Evolutionary conservation across 1,140 invertebrate species (phyloP).

Genomic region (Chlorops oryzae): DNA sequence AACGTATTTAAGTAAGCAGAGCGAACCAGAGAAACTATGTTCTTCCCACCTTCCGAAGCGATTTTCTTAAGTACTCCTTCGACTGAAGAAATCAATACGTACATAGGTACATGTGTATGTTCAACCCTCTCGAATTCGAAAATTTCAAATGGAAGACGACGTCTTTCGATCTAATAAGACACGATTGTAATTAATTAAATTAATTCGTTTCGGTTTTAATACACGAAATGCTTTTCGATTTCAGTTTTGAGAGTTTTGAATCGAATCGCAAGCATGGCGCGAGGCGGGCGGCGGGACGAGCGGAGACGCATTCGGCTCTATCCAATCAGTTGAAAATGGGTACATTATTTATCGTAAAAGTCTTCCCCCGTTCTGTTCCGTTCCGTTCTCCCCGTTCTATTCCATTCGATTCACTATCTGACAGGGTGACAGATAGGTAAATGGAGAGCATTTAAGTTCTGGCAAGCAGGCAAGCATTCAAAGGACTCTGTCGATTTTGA

Average conservation of each 20-base stretch:
- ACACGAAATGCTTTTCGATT: conserved; percentile 48
- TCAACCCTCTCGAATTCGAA: too few relatives aligned
- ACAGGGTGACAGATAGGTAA: neutral
- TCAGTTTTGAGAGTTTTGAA: too few relatives aligned
- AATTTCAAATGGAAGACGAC: conserved; percentile 5
- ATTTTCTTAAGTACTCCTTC: conserved; percentile 1
- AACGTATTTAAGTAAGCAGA: conserved; percentile 5
- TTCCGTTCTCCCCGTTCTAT: too few relatives aligned
- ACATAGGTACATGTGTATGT: neutral
- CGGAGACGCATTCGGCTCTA: too few relatives aligned
- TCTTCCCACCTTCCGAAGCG: neutral
- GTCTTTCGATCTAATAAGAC: conserved; percentile 44
- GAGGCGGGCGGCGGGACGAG: too few relatives aligned
- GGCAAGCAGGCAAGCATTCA: too few relatives aligned
- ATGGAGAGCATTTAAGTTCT: too few relatives aligned
- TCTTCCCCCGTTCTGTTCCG: too few relatives aligned
- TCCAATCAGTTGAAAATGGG: too few relatives aligned
- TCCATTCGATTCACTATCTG: neutral
- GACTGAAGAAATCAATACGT: neutral
- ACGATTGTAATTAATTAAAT: conserved; percentile 49
- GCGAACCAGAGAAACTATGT: conserved; percentile 7
- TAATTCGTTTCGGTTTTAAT: conserved; percentile 49
- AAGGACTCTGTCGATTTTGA: conserved; percentile 17
- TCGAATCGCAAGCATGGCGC: too few relatives aligned
- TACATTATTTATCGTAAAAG: too few relatives aligned